Evolutionary conservation across 2,888 invertebrate species (phyloP), one percentile per base, ranked within the genome.

Genomic region (Diplazon laetatorius): DNA sequence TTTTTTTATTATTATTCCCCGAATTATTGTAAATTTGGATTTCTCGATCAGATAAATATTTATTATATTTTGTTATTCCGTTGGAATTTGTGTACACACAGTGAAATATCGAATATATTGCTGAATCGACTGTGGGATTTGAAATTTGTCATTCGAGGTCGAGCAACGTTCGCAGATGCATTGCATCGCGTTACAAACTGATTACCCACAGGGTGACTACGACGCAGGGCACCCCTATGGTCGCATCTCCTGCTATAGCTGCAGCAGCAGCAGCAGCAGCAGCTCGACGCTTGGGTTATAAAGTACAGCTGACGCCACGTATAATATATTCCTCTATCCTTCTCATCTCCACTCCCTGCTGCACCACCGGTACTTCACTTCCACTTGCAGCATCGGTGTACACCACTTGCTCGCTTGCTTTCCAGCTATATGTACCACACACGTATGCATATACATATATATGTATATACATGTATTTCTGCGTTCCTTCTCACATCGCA

Each of bases 281-380:
- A 50, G 81, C 83, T 83, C 83, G 86, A 87, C 85, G 85, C 83
- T 82, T 81, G 83, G 86, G 88, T 85, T 86, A 88, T 89, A 88
- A 89, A 89, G 87, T 85, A 87, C 89, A 89, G 89, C 89, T 89
- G 89, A 88, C 89, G 87, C 87, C 79, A 81, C 80, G 80, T 82
- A 80, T 85, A 84, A 85, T 86, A 84, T 87, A 87, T 87, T 86
- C 86, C 73, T 63, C 69, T 44, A 65, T 78, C 78, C 78, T 84
- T 84, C 85, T 86, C 82, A 80, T 81, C 63, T 77, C 77, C 46
- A 63, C 62, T 60, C 69, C 57, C 14, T 16, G 48, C 35, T 44
- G 22, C 48, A 35, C 62, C 44, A 55, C 75, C 42, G 35, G 50
- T 65, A 59, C 78, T 69, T 69, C 63, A 48, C 62, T 69, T 75